phyloP scores from a whole-genome alignment of 2,113 vertebrate genomes.

The Isurus oxyrinchus region DNA sequence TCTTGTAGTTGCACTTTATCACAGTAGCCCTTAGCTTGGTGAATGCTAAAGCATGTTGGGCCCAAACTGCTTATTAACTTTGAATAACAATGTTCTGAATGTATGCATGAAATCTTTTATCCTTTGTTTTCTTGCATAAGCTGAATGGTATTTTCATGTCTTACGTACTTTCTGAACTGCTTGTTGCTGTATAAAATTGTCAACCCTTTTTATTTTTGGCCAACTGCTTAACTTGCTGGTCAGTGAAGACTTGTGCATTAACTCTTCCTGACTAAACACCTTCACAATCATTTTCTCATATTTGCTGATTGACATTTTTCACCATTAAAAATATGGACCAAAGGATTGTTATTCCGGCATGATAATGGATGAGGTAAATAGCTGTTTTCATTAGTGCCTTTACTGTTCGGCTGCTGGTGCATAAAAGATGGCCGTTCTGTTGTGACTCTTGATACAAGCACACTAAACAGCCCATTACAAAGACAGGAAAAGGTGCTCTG shows the following conservation, averaged over 20 bases:
- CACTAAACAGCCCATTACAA: background rate
- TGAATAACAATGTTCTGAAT: constrained; percentile 39
- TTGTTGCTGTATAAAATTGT: constrained; percentile 25
- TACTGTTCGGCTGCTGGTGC: background rate
- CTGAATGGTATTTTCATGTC: background rate
- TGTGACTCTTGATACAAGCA: background rate
- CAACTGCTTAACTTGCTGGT: background rate
- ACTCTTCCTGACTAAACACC: background rate
- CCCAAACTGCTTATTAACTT: constrained; percentile 49
- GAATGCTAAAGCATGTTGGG: constrained; percentile 53
- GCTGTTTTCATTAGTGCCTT: background rate
- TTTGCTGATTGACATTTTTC: constrained; percentile 15
- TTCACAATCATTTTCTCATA: constrained; percentile 20
- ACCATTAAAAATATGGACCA: constrained; percentile 26
- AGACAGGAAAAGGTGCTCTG: background rate
- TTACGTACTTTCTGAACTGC: background rate
- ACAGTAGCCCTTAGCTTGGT: constrained; percentile 50
- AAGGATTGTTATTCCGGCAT: background rate
- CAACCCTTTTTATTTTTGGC: background rate
- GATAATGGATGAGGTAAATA: background rate
- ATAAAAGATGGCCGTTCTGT: background rate
- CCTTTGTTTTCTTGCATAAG: constrained; percentile 39
- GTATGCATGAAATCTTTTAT: constrained; percentile 58
- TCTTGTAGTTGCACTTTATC: constrained; percentile 47
- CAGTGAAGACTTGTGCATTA: constrained; percentile 18